Evolutionary conservation across 2,888 invertebrate species (phyloP).

Genomic region (Pristionchus exspectatus): DNA sequence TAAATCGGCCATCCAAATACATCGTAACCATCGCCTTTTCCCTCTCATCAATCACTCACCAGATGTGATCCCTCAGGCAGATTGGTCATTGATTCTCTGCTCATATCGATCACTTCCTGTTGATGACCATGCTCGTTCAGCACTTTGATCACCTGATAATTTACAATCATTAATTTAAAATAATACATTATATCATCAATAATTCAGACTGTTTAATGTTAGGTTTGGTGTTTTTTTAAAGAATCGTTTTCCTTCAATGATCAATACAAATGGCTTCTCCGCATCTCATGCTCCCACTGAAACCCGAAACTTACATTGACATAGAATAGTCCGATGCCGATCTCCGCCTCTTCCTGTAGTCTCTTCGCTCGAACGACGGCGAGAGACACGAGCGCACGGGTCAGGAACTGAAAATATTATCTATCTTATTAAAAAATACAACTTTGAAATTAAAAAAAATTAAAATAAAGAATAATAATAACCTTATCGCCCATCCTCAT

Average conservation of each 20-base stretch:
- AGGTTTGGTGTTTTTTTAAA: background rate
- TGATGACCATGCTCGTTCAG: slow-evolving; percentile 54
- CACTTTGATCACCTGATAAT: slow-evolving; percentile 47
- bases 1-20: background rate
- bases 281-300: background rate
- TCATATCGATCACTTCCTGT: slow-evolving; percentile 54
- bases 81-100: slow-evolving; percentile 49
- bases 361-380: background rate
- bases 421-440: background rate
- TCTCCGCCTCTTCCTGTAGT: slow-evolving; percentile 14
- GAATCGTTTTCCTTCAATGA: too few species aligned
- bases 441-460: background rate
- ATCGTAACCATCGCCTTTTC: too few species aligned
- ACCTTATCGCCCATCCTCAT: slow-evolving; percentile 42
- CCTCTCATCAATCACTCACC: background rate
- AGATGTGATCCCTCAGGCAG: slow-evolving; percentile 50
- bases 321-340: slow-evolving; percentile 49
- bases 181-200: background rate
- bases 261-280: too few species aligned
- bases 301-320: slow-evolving; percentile 13
- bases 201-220: background rate
- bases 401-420: background rate
- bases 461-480: background rate
- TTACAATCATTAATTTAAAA: background rate
- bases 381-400: slow-evolving; percentile 7